Percentiles rank a stretch among this genome's conserved stretches.
Conservation (phyloP, 2,113 vertebrate species). For the Elanus axillaris region DNA sequence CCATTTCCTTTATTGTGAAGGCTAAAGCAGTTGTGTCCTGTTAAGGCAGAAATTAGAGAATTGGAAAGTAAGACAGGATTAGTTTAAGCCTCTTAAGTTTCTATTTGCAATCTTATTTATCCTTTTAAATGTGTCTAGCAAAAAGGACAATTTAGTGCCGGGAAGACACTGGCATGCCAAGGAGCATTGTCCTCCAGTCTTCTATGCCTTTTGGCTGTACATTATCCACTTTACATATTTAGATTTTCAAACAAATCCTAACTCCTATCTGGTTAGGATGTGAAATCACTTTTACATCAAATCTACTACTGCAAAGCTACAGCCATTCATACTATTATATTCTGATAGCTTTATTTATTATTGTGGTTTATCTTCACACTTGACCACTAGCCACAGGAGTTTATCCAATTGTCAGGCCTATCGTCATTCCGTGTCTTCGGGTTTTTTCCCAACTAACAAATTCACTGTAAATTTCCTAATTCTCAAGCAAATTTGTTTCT, state of each 20-base stretch:
- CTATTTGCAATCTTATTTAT: neutral
- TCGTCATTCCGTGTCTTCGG: rapidly evolving
- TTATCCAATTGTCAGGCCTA: neutral
- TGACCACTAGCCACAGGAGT: too few species aligned
- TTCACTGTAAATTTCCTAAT: neutral
- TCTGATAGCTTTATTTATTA: neutral
- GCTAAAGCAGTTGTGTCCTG: neutral
- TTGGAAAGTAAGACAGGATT: neutral
- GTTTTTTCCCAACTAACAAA: neutral
- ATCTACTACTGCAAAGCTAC: neutral
- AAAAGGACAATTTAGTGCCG: neutral
- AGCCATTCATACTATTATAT: neutral
- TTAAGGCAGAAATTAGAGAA: neutral
- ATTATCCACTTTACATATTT: neutral
- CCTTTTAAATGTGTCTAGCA: neutral
- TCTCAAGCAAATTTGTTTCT: neutral
- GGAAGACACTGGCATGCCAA: too few species aligned
- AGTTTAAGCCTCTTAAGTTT: neutral
- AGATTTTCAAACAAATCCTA: neutral
- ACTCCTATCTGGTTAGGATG: neutral
- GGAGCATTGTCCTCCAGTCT: neutral
- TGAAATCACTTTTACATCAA: neutral
- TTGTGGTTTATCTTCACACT: neutral
- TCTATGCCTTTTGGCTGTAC: neutral
- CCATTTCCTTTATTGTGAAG: neutral